Evolutionary conservation across 2,888 invertebrate species (phyloP).

Genomic region (Parnassius smintheus): DNA sequence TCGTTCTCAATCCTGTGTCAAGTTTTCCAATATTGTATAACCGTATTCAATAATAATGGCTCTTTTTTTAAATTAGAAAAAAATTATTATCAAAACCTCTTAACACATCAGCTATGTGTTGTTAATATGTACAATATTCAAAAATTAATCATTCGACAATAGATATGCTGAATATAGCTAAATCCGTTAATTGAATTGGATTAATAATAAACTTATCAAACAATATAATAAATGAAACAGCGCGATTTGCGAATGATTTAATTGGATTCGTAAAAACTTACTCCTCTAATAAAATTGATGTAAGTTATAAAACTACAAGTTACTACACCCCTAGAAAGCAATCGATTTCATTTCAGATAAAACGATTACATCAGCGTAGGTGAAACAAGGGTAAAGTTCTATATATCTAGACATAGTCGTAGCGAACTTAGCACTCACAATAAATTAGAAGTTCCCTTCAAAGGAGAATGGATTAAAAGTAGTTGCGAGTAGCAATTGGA

Average conservation of each 20-base stretch:
- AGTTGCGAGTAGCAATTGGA: conserved; percentile 62
- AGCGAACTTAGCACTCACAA: conserved; percentile 77
- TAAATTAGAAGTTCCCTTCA: conserved; percentile 78
- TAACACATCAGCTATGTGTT: too few species aligned
- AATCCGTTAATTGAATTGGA: too few species aligned
- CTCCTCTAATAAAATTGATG: conserved; percentile 23
- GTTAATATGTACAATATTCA: too few species aligned
- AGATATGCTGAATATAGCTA: too few species aligned
- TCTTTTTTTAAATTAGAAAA: too few species aligned
- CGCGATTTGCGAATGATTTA: conserved; percentile 15
- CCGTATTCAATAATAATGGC: too few species aligned
- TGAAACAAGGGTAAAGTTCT: conserved; percentile 61
- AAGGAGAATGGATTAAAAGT: conserved; percentile 78
- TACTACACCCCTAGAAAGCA: conserved; percentile 37
- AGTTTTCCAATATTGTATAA: too few species aligned
- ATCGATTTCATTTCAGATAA: conserved; percentile 53
- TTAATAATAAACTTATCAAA: background rate
- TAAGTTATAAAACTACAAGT: conserved; percentile 30
- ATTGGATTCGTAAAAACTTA: conserved; percentile 22
- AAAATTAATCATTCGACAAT: too few species aligned
- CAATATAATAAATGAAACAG: background rate
- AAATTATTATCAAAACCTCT: too few species aligned
- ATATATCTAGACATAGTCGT: conserved; percentile 59
- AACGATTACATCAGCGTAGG: conserved; percentile 63
- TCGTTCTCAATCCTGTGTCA: too few species aligned